Base-by-base conservation (phyloP, 2,113 vertebrate species). In the Rousettus leschenaultii region DNA sequence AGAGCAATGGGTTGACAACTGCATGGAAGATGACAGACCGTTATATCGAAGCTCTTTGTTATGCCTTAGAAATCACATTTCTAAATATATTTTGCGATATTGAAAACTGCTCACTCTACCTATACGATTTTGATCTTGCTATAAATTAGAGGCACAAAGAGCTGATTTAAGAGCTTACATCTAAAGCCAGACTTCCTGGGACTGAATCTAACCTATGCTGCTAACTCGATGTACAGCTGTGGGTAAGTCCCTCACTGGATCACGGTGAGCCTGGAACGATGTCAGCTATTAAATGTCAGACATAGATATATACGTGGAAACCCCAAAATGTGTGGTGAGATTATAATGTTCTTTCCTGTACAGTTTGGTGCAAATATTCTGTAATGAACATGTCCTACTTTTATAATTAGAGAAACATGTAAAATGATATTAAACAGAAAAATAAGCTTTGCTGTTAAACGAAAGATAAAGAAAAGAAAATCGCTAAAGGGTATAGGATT, bases 391-490 rank as follows among this genome's bases (percentile, higher is more conserved):
- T 15, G 6, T 45, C 53, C 51, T 70, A 61, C 7, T 68, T 73
- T 86, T 87, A 63, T 71, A 53, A 91, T 55, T 35, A 95, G 38
- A 94, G 43, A 88, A 87, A 91, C 75, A 68, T 43, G 35, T 53
- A 57, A 73, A 80, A 89, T 7, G 22, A 43, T 71, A 71, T 24
- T 84, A 89, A 89, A 74, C 66, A 94, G 24, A 79, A 89, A 77
- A 45, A 71, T 24, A 45, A 87, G 21, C 16, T 77, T 90, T 57
- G 80, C n/a, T 73, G 10, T 53, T 65, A 68, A 73, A 68, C 51
- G 71, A 79, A 79, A 48, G 45, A 55, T 4, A 43, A 91, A 71
- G 79, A 78, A 59, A 65, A 30, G 30, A n/a, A 22, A 80, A n/a
- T 11, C 40, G 26, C 24, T 33, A 38, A 55, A 38, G 73, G 33